Evolutionary conservation across 2,888 invertebrate species (phyloP).

Genomic region (Drosophila suboccidentalis): DNA sequence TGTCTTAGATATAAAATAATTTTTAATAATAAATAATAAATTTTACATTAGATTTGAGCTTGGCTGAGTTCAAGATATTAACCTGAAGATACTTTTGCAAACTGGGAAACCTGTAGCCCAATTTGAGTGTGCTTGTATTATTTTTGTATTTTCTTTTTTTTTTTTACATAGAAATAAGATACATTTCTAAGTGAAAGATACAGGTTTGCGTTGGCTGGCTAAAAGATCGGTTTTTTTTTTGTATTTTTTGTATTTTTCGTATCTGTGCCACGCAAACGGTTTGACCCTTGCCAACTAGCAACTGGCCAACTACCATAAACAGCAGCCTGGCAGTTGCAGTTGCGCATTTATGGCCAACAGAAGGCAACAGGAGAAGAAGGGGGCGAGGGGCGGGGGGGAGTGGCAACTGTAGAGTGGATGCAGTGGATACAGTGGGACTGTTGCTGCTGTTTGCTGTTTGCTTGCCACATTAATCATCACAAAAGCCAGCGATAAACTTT

Average conservation of each 20-base stretch:
- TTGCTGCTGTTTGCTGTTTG: slow-evolving; percentile 3
- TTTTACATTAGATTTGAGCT: too few species aligned
- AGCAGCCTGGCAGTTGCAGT: slow-evolving; percentile 45
- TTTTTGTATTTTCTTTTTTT: neutral
- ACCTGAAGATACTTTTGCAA: too few species aligned
- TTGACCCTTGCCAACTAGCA: slow-evolving; percentile 57
- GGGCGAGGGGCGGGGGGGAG: neutral
- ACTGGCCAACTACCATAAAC: slow-evolving; percentile 67
- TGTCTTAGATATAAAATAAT: neutral
- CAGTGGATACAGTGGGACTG: slow-evolving; percentile 30
- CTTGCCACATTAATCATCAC: slow-evolving; percentile 59
- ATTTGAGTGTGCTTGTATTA: neutral
- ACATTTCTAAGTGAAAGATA: slow-evolving; percentile 53
- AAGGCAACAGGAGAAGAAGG: neutral
- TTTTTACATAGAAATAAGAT: slow-evolving; percentile 7
- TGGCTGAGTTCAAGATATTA: too few species aligned
- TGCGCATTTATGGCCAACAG: slow-evolving; percentile 57
- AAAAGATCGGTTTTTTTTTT: slow-evolving; percentile 15
- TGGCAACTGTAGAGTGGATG: slow-evolving; percentile 5
- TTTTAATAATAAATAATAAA: too few species aligned
- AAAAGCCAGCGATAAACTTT: slow-evolving; percentile 66
- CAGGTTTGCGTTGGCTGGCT: slow-evolving; percentile 36
- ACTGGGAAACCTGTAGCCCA: neutral
- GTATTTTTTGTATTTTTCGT: slow-evolving; percentile 3
- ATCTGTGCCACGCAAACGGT: slow-evolving; percentile 51